Base-by-base conservation (phyloP, 2,113 vertebrate species). In the Orientallactaga bullata region DNA sequence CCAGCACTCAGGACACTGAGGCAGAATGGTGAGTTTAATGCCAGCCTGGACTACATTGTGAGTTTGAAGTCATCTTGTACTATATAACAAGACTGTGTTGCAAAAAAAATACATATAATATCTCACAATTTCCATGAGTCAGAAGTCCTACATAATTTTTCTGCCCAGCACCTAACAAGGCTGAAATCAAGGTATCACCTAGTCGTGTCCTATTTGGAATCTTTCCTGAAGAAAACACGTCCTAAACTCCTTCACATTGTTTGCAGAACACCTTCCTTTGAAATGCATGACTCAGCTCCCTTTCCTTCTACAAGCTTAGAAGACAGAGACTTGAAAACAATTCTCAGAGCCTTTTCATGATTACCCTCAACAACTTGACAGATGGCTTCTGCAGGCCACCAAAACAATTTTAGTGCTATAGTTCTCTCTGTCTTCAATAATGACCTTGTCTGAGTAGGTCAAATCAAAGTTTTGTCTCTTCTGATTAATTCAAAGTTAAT, bases 401-500 rank as follows among this genome's bases (percentile, higher is more conserved):
- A 74, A 24, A 73, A 13, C n/a, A 16, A 63, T 39, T 2, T 39
- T 61, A 39, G 15, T 5, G 6, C 23, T 71, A 55, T 39, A 66
- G 26, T 26, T 79, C 5, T n/a, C 11, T 58, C 58, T 68, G 23
- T 58, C 35, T 68, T 74, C 23, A 28, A 68, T 71, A 85, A 58
- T 66, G 42, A 21, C 32, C 21, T 85, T 28, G n/a, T 37, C 30
- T 32, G 30, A 83, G 28, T 35, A 28, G 30, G 71, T 77, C 60
- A 81, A 60, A 5, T 35, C 61, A 76, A 42, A 23, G 47, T 39
- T n/a, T 61, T 69, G 8, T 39, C 28, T 15, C 32, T 93, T 83
- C 60, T 30, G 35, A 93, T 89, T 69, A 68, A 58, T 81, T 80
- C 39, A 51, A 30, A 74, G 35, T 32, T 86, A 88, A 69, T 74